A percentile compares a stretch with the other conserved stretches of the same genome.
Conservation (phyloP, 1,140 invertebrate species). For the Caenorhabditis brenneri region DNA sequence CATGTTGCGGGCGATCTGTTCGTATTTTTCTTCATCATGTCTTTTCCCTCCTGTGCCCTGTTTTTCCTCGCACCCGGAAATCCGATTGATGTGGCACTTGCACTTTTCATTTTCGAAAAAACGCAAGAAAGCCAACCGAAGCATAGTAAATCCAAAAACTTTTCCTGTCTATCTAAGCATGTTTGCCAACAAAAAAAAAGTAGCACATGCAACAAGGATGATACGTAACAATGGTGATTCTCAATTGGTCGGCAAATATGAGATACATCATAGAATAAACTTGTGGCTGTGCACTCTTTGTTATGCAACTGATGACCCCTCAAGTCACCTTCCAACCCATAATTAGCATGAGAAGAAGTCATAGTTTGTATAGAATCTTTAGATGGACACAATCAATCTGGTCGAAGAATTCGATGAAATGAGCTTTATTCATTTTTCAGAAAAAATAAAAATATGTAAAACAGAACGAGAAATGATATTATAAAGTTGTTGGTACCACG, state of each 20-base stretch:
- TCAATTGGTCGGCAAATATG: slow-evolving; percentile 35
- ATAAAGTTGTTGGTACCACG: neutral
- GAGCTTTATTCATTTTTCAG: neutral
- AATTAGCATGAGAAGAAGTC: slow-evolving; percentile 2
- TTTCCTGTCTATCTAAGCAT: neutral
- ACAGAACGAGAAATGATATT: neutral
- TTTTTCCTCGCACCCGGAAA: slow-evolving; percentile 11
- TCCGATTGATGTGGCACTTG: slow-evolving; percentile 14
- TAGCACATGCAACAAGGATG: neutral
- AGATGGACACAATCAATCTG: too few relatives aligned
- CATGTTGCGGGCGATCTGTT: slow-evolving; percentile 20
- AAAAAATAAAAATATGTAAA: neutral
- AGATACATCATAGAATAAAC: slow-evolving; percentile 38
- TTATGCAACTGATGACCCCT: slow-evolving; percentile 34
- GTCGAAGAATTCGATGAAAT: too few relatives aligned
- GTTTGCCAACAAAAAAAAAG: slow-evolving; percentile 33
- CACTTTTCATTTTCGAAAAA: neutral
- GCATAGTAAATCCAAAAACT: neutral
- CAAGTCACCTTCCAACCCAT: neutral
- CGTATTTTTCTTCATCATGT: neutral
- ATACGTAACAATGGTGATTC: slow-evolving; percentile 31
- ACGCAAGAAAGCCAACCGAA: neutral
- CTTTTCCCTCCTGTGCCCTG: neutral
- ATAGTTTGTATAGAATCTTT: neutral
- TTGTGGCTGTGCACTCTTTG: slow-evolving; percentile 4